Conservation (phyloP, 2,797 vertebrate genomes). For the Fistularia commersonii region DNA sequence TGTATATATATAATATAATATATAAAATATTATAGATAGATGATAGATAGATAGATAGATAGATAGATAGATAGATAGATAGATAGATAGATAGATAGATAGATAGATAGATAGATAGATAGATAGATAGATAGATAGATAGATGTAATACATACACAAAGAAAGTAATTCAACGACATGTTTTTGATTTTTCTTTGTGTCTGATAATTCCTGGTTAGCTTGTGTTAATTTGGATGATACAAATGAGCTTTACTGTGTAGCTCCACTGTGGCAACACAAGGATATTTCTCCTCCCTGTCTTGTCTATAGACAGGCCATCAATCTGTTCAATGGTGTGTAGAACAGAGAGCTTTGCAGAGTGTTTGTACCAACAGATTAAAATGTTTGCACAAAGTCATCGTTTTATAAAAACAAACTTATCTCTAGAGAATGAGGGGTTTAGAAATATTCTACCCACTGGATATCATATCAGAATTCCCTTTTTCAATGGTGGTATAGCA, state of each 20-base stretch:
- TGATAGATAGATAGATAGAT: too few species aligned
- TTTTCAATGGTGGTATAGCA: conserved; percentile 26
- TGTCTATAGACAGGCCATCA: conserved; percentile 54
- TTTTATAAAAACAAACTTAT: conserved; percentile 61
- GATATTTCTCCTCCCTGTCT: conserved; percentile 53
- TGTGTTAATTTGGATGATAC: conserved; percentile 47
- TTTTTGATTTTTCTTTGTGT: conserved; percentile 30
- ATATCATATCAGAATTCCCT: conserved; percentile 39
- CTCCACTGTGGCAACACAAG: conserved; percentile 38
- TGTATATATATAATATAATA: too few species aligned
- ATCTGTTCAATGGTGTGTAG: conserved; percentile 63
- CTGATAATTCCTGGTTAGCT: conserved; percentile 37
- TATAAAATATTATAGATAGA: too few species aligned
- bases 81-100: too few species aligned
- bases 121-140: too few species aligned
- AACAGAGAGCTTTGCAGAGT: conserved; percentile 42
- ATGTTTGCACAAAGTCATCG: conserved; percentile 64
- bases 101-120: too few species aligned
- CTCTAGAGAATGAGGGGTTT: conserved; percentile 51
- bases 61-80: too few species aligned
- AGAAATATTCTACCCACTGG: conserved; percentile 23
- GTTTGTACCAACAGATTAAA: conserved; percentile 64
- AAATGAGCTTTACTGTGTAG: conserved; percentile 21
- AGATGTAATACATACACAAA: not conserved
- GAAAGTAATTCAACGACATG: conserved; percentile 25